phyloP scores from a whole-genome alignment of 2,797 vertebrate genomes.

The Leontopithecus rosalia region DNA sequence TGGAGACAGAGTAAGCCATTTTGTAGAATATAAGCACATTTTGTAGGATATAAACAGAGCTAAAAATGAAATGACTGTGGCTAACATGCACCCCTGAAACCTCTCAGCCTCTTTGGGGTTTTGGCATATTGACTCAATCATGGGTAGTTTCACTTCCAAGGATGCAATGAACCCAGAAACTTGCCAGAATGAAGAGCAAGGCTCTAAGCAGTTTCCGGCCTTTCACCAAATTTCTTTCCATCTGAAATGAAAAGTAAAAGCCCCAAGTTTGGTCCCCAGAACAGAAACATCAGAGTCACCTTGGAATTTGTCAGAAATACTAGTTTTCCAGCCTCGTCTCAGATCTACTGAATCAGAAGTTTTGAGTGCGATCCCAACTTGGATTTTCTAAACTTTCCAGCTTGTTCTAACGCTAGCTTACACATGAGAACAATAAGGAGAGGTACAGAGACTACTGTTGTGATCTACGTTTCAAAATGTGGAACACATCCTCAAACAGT shows the following conservation, averaged over 20 bases:
- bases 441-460: background rate
- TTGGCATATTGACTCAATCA: background rate
- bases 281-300: background rate
- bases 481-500: background rate
- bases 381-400: background rate
- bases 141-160: background rate
- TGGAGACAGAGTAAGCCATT: conserved; percentile 60
- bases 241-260: background rate
- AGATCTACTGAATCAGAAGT: background rate
- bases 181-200: background rate
- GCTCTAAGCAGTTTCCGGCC: background rate
- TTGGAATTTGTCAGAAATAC: background rate
- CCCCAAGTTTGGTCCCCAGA: background rate
- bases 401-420: background rate
- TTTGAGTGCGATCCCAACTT: background rate
- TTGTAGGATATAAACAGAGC: conserved; percentile 43
- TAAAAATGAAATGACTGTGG: conserved; percentile 6
- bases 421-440: background rate
- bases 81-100: background rate
- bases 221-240: background rate
- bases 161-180: background rate
- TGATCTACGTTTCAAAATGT: background rate
- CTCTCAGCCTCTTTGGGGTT: background rate
- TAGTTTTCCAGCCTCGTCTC: background rate
- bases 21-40: conserved; percentile 55